A percentile compares a stretch with the other conserved stretches of the same genome.
phyloP scores from a whole-genome alignment of 2,113 vertebrate genomes.

The Butorides virescens region DNA sequence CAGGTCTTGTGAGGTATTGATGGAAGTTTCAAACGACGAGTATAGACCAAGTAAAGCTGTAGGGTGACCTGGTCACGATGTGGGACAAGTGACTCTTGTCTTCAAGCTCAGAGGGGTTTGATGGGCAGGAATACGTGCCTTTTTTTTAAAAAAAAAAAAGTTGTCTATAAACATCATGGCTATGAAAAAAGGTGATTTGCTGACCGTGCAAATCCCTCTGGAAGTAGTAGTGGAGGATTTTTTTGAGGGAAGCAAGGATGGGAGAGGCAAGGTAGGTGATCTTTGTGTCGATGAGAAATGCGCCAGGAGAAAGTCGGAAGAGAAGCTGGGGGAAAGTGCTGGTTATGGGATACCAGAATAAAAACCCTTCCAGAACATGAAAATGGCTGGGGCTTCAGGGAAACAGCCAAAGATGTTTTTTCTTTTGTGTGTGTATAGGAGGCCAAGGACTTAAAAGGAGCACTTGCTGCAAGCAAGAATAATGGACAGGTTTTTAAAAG shows the following conservation, averaged over 20 bases:
- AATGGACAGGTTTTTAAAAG: not conserved
- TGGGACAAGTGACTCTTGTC: not conserved
- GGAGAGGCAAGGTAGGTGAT: not conserved
- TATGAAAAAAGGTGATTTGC: not conserved
- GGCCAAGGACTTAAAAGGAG: not conserved
- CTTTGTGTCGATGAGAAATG: not conserved
- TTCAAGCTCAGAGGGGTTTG: not conserved
- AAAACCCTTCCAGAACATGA: not conserved
- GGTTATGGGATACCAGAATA: not conserved
- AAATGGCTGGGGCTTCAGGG: not conserved
- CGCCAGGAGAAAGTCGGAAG: not conserved
- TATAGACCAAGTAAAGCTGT: not conserved
- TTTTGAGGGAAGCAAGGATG: not conserved
- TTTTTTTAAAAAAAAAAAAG: not conserved
- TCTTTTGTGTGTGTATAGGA: not conserved
- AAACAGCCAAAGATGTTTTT: not conserved
- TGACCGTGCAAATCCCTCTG: not conserved
- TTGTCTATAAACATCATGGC: fast-evolving
- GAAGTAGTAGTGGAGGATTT: not conserved
- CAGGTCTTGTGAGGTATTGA: fast-evolving
- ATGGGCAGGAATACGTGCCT: not conserved
- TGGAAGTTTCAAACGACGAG: no score
- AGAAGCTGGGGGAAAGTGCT: not conserved
- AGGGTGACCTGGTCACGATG: not conserved
- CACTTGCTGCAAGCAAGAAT: not conserved